phyloP scores from a whole-genome alignment of 2,113 vertebrate species.

The Saccopteryx leptura region DNA sequence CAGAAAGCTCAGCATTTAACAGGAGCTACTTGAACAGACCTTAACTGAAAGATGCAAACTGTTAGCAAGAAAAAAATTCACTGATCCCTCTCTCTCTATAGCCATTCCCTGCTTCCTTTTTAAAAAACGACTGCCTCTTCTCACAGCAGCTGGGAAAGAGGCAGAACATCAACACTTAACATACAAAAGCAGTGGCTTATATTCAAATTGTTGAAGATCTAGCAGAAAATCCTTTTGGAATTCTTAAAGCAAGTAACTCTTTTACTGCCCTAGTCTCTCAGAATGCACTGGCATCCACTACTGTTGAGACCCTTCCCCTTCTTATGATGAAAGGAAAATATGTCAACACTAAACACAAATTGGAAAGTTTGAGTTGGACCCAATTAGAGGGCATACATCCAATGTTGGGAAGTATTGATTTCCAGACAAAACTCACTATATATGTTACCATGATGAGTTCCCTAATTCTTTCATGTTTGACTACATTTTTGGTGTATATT shows the following conservation, averaged over 20 bases:
- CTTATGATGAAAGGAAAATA: slow-evolving; percentile 37
- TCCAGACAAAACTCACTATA: background rate
- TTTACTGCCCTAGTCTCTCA: background rate
- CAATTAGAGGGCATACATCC: background rate
- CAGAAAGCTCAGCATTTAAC: background rate
- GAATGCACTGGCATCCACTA: background rate
- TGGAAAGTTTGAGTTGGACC: background rate
- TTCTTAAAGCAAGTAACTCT: slow-evolving; percentile 37
- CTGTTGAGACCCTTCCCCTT: background rate
- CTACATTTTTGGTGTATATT: background rate
- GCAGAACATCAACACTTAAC: background rate
- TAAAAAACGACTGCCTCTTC: background rate
- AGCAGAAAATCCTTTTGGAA: slow-evolving; percentile 25
- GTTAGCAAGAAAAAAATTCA: background rate
- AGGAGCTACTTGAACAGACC: background rate
- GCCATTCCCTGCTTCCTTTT: background rate
- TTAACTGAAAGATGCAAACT: background rate
- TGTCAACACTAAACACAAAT: background rate
- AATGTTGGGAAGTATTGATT: background rate
- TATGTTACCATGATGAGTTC: slow-evolving; percentile 30
- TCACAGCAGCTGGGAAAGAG: slow-evolving; percentile 44
- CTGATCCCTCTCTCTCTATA: slow-evolving; percentile 37
- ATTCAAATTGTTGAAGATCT: background rate
- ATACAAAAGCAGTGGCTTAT: background rate
- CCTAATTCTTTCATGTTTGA: slow-evolving; percentile 2